These are phyloP conservation scores for Apotomis turbidana DNA, from an alignment of 2,888 invertebrate species.

Conservation along the genomic window DNA sequence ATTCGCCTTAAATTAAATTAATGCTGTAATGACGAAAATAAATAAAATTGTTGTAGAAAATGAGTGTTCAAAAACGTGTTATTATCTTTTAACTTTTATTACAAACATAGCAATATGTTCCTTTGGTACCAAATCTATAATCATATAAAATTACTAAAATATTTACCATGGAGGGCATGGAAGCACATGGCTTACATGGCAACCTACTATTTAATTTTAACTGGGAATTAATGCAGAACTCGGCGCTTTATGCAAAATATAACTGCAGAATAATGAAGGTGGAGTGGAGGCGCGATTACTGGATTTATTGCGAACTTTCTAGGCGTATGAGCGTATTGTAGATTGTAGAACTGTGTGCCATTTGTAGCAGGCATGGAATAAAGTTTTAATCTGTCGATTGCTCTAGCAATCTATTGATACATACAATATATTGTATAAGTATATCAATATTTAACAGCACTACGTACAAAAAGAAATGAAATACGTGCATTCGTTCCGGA, in stretches of 20 bases:
- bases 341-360: background rate
- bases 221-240: constrained; percentile 36
- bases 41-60: too few relatives aligned
- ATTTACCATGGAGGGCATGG: background rate
- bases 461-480: too few relatives aligned
- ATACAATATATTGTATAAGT: too few relatives aligned
- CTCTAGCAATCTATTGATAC: background rate
- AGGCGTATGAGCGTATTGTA: background rate
- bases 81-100: too few relatives aligned
- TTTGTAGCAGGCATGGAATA: background rate
- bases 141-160: background rate
- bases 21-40: too few relatives aligned
- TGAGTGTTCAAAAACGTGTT: too few relatives aligned
- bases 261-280: constrained; percentile 39
- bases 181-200: background rate
- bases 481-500: too few relatives aligned
- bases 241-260: constrained; percentile 39
- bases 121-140: background rate
- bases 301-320: constrained; percentile 32
- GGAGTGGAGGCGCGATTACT: constrained; percentile 20
- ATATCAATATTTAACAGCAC: too few relatives aligned
- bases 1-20: too few relatives aligned
- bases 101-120: too few relatives aligned
- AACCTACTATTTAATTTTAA: constrained; percentile 34
- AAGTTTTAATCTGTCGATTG: constrained; percentile 1